Evolutionary conservation across 2,888 invertebrate species (phyloP), one percentile per base, ranked within the genome.

Genomic region (Rhabditophanes sp.): DNA sequence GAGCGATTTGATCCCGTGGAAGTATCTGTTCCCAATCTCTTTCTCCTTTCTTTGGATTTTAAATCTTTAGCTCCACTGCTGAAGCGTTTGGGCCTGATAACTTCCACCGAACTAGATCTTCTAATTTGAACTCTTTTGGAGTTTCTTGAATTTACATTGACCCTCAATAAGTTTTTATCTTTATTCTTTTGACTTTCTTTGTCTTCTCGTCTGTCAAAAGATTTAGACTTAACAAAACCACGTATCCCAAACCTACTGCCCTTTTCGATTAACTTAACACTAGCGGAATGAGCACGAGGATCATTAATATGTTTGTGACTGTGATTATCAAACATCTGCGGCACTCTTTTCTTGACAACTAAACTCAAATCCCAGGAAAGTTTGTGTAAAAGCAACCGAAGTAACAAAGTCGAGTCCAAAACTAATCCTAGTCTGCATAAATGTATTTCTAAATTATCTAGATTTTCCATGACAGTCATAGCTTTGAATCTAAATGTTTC

Each of bases 361-460:
- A 55, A 20, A 9, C 51, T 46, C 6, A 65, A 36, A 42, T 64
- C 64, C 64, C 64, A 63, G 1, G 52, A 46, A n/a, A 64, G 36
- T 33, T 64, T 64, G 45, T 64, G 64, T 9, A 64, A 44, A 3
- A 63, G 39, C 1, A 64, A 29, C 11, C 64, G 44, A 1, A 63
- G 41, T n/a, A 64, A 35, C n/a, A 64, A 47, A 21, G 53, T 48
- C 1, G 61, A 50, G 26, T 59, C 59, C 25, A 62, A 27, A 3
- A 62, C 50, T 12, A 61, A 34, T 2, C 56, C 55, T n/a, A 62
- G 46, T 41, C 60, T 61, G 41, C 57, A 53, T 8, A 62, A 37
- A 41, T 62, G 56, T 2, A 53, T 45, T 39, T 58, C 55, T 5
- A 57, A 35, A 30, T 56, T 53, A 25, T 54, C 54, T n/a, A 56